Evolutionary conservation across 2,888 invertebrate genomes (phyloP), one percentile per base, ranked within the genome.

Genomic region (Scotopteryx bipunctaria): DNA sequence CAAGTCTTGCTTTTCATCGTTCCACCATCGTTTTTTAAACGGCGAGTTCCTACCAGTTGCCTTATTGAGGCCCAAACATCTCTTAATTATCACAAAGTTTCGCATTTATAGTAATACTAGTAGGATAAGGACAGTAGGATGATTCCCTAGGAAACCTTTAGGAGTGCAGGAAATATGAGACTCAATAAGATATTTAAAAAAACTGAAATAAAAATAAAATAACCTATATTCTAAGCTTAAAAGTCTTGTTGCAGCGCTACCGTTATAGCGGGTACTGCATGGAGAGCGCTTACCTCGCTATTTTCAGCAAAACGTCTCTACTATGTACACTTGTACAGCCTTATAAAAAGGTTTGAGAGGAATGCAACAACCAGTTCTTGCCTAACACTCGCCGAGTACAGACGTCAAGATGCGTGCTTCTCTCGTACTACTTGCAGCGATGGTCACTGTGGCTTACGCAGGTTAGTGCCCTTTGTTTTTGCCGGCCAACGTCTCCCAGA

Each of bases 381-480:
- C 48, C 56, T 70, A 71, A 73, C 74, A 68, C 70, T 71, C 54
- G 77, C 56, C 49, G 61, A 65, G 75, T 65, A 47, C 63, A 61
- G 66, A 80, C 81, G 82, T 77, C 64, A 72, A 67, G 64, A 90
- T 89, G 89, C 76, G 83, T 58, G 60, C 76, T 50, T 82, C 78
- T 61, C 59, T 90, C 53, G 66, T 87, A 67, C 62, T 86, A 60
- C 73, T 89, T 46, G 76, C 76, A 57, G 81, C 81, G 56, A 65
- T 84, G 64, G 69, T 81, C 68, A 76, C 84, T 64, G 78, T 83
- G 66, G 83, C 81, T 51, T 69, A 81, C 51, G 87, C 87, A 89
- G 90, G 90, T 90, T 86, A 89, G 90, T 90, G 88, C 81, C 84
- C 86, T 71, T 64, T 55, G 71, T 86, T 86, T 86, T 86, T 85